Evolutionary conservation across 2,888 invertebrate species (phyloP).

Genomic region (Drosophila neotestacea): DNA sequence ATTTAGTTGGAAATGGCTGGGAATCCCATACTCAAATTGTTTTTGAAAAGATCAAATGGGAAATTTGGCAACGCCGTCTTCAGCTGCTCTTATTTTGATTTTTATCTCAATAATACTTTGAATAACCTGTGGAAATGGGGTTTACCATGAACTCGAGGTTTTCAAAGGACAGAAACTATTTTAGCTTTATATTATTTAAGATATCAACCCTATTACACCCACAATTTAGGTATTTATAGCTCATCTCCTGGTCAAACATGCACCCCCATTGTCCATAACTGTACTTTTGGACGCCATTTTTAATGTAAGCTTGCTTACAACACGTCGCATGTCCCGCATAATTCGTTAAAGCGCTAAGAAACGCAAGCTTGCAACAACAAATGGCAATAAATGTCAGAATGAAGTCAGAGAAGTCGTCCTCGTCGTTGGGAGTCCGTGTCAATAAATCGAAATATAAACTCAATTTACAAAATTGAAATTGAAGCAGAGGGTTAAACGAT

Average conservation of each 20-base stretch:
- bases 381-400: slow-evolving; percentile 78
- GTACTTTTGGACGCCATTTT: slow-evolving; percentile 52
- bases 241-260: neutral
- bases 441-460: slow-evolving; percentile 82
- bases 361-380: slow-evolving; percentile 60
- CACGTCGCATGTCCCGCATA: slow-evolving; percentile 37
- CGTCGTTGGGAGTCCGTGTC: slow-evolving; percentile 57
- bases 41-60: slow-evolving; percentile 15
- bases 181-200: neutral
- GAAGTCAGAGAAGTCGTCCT: slow-evolving; percentile 23
- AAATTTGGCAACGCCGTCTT: slow-evolving; percentile 43
- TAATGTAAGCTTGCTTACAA: slow-evolving; percentile 23
- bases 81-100: slow-evolving; percentile 42
- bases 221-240: neutral
- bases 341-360: slow-evolving; percentile 68
- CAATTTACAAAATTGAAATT: slow-evolving; percentile 82
- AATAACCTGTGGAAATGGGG: slow-evolving; percentile 4
- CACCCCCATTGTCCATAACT: slow-evolving; percentile 20
- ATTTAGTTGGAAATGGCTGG: slow-evolving; percentile 36
- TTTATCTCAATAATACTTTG: slow-evolving; percentile 27
- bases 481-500: slow-evolving; percentile 76
- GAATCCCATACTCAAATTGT: slow-evolving; percentile 6
- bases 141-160: slow-evolving; percentile 1
- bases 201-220: slow-evolving; percentile 3
- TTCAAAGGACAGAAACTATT: slow-evolving; percentile 2